Evolutionary conservation across 2,113 vertebrate genomes (phyloP).

Genomic region (Elephas maximus): DNA sequence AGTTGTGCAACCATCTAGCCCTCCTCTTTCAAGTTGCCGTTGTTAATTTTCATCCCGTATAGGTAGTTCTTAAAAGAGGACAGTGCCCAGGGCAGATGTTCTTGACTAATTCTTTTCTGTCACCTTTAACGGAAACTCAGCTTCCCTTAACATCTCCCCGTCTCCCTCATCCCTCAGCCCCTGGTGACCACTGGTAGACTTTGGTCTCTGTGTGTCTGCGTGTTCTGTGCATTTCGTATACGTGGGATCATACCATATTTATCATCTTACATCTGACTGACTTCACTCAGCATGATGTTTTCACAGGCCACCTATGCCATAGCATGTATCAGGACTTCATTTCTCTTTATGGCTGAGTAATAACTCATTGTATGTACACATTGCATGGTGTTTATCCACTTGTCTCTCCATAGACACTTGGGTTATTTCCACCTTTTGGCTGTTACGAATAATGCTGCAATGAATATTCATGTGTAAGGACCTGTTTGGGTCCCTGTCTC

Average conservation of each 20-base stretch:
- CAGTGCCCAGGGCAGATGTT: too few species aligned
- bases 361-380: background rate
- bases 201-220: background rate
- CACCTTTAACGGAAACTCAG: too few species aligned
- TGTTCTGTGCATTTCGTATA: background rate
- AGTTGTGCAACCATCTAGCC: background rate
- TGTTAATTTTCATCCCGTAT: too few species aligned
- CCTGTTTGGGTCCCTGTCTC: too few species aligned
- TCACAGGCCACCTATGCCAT: background rate
- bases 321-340: background rate
- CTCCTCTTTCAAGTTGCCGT: too few species aligned
- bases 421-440: too few species aligned
- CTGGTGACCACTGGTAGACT: background rate
- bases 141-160: background rate
- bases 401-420: too few species aligned
- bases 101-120: too few species aligned
- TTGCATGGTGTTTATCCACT: too few species aligned
- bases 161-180: background rate
- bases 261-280: background rate
- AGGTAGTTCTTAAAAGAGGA: too few species aligned
- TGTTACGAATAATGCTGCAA: too few species aligned
- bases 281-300: background rate
- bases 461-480: too few species aligned
- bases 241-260: background rate
- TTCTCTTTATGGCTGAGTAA: background rate